Evolutionary conservation across 2,888 invertebrate genomes (phyloP), one percentile per base, ranked within the genome.

Genomic region (Hydroisotoma schaefferi): DNA sequence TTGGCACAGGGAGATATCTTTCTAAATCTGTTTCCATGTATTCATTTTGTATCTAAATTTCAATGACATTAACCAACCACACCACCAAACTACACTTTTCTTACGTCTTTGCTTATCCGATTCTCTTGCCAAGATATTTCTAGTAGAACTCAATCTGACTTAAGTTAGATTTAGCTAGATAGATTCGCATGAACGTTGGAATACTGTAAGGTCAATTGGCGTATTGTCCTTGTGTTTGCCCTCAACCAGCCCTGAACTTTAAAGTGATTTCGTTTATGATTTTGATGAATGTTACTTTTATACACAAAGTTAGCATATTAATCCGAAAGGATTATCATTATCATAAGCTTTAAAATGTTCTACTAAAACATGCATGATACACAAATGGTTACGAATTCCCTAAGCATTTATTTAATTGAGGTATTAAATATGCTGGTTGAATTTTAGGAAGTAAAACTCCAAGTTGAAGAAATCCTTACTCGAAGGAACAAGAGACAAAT

Each of bases 401-500:
- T 10, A 15, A 15, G 15, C 8, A 33, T 33, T 33, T 15, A 33
- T 33, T n/a, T n/a, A n/a, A n/a, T n/a, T n/a, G n/a, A n/a, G n/a
- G n/a, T n/a, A n/a, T n/a, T n/a, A n/a, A n/a, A n/a, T n/a, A n/a
- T n/a, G n/a, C n/a, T n/a, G n/a, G n/a, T n/a, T n/a, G n/a, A n/a
- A n/a, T n/a, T n/a, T n/a, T n/a, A 61, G 56, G 60, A 61, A 18
- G 54, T 57, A 12, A 57, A 33, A 18, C 48, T 48, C 2, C 27
- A 47, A 28, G 55, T 59, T 26, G 57, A 57, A 2, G 54, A 57
- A 33, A 40, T 58, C 8, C 43, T 22, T 20, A 57, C 55, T 2
- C 44, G 68, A 27, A n/a, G n/a, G n/a, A 61, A 47, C 29, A 69
- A 68, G 53, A 54, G 70, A 48, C 70, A 70, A 58, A 67, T 70